phyloP scores from a whole-genome alignment of 2,113 vertebrate genomes.

The Zosterops japonicus region DNA sequence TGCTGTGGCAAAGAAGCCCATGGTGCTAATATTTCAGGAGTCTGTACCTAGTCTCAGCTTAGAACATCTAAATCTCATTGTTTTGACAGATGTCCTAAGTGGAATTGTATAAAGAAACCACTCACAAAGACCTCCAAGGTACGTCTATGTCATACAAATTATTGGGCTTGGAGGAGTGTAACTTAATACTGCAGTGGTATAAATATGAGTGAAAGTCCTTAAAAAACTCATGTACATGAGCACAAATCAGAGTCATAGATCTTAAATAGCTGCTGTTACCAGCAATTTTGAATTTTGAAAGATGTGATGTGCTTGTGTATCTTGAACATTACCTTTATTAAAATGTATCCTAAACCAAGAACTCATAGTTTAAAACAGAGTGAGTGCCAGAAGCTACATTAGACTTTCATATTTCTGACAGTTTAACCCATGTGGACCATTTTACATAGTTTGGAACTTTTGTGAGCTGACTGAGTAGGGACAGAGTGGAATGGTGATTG shows the following conservation, averaged over 20 bases:
- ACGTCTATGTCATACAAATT: background rate
- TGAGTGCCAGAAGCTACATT: background rate
- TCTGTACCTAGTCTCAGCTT: background rate
- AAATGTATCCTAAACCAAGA: background rate
- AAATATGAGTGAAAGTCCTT: background rate
- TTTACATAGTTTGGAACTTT: background rate
- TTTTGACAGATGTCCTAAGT: background rate
- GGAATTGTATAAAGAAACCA: background rate
- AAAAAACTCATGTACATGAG: background rate
- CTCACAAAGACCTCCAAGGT: background rate
- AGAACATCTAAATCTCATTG: background rate
- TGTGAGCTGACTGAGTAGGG: background rate
- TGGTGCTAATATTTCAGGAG: background rate
- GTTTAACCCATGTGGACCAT: background rate
- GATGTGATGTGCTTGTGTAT: background rate
- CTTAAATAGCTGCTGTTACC: background rate
- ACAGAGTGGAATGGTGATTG: background rate
- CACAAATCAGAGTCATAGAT: background rate
- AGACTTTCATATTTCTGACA: background rate
- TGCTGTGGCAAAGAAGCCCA: background rate
- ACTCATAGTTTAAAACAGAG: background rate
- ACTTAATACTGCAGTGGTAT: background rate
- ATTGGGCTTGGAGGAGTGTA: background rate
- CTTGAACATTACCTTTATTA: background rate
- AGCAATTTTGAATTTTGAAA: background rate